Conservation (phyloP, 2,888 invertebrate genomes). For the Pandemis cinnamomeana region DNA sequence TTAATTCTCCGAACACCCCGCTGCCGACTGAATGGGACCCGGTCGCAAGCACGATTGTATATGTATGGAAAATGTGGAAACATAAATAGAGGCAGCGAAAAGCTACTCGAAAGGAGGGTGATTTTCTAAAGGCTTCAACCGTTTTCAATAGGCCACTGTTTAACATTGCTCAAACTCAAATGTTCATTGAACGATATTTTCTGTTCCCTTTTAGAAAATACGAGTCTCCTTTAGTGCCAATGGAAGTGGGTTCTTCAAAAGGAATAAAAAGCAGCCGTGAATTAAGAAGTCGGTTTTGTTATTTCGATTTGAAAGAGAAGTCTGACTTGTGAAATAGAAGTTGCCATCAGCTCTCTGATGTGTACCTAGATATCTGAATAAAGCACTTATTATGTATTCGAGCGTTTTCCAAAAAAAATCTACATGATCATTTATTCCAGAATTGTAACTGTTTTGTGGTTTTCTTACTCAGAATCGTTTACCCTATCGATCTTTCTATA, state of each 20-base stretch:
- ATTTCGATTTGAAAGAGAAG: conserved; percentile 14
- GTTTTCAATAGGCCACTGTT: conserved; percentile 79
- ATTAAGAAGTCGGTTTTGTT: conserved; percentile 32
- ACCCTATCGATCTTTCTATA: no score
- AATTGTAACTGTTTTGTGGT: no score
- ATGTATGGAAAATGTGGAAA: conserved; percentile 80
- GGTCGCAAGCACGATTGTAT: conserved; percentile 70
- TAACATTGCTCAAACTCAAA: conserved; percentile 65
- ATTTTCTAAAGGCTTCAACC: conserved; percentile 80
- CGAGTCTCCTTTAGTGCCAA: conserved; percentile 38
- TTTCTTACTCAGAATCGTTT: no score
- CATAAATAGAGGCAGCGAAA: conserved; percentile 76
- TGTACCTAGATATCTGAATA: no score
- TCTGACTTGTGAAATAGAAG: not conserved
- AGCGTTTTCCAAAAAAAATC: no score
- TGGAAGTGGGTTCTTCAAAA: conserved; percentile 38
- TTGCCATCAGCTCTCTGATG: not conserved
- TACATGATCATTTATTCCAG: no score
- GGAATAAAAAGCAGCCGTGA: conserved; percentile 27
- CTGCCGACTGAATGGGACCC: conserved; percentile 68
- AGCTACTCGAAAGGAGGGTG: conserved; percentile 76
- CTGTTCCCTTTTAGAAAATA: conserved; percentile 70
- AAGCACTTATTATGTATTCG: no score
- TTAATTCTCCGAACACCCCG: conserved; percentile 76
- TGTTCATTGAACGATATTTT: conserved; percentile 74